Evolutionary conservation across 2,888 invertebrate genomes (phyloP).

Genomic region (Hypomecis punctinalis): DNA sequence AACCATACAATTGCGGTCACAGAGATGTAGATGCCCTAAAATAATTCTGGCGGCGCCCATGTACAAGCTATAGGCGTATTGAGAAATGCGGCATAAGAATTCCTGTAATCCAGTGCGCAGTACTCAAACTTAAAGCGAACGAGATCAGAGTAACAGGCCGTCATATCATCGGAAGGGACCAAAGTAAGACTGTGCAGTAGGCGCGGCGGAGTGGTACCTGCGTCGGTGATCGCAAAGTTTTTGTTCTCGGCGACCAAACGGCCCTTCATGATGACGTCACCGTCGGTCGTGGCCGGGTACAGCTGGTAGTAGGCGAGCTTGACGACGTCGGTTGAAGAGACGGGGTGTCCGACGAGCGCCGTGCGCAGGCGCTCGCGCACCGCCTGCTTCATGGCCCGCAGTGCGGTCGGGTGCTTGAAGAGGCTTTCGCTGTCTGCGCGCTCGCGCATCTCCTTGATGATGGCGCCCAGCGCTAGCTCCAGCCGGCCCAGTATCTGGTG

Average conservation of each 20-base stretch:
- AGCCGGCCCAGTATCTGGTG: conserved; percentile 65
- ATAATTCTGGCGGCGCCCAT: no score
- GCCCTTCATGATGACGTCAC: conserved; percentile 57
- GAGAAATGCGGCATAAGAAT: no score
- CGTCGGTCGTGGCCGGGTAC: conserved; percentile 56
- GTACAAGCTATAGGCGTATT: no score
- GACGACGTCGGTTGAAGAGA: conserved; percentile 53
- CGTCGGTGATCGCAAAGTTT: conserved; percentile 8
- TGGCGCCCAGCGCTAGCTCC: conserved; percentile 67
- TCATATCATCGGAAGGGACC: background rate
- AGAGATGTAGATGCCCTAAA: no score
- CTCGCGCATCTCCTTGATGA: conserved; percentile 60
- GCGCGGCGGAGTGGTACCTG: conserved; percentile 35
- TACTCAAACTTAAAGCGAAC: no score
- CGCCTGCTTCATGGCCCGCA: conserved; percentile 64
- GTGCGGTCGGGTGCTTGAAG: conserved; percentile 4
- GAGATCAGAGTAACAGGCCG: background rate
- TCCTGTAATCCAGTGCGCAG: no score
- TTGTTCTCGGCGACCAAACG: conserved; percentile 9
- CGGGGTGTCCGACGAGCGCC: conserved; percentile 62
- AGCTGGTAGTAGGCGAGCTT: conserved; percentile 57
- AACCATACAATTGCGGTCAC: no score
- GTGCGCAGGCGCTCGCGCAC: conserved; percentile 62
- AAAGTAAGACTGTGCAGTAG: conserved; percentile 21
- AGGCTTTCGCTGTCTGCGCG: conserved; percentile 9